These are phyloP conservation scores for Daphoenositta chrysoptera DNA, from an alignment of 2,113 vertebrate genomes.

Conservation along the genomic window DNA sequence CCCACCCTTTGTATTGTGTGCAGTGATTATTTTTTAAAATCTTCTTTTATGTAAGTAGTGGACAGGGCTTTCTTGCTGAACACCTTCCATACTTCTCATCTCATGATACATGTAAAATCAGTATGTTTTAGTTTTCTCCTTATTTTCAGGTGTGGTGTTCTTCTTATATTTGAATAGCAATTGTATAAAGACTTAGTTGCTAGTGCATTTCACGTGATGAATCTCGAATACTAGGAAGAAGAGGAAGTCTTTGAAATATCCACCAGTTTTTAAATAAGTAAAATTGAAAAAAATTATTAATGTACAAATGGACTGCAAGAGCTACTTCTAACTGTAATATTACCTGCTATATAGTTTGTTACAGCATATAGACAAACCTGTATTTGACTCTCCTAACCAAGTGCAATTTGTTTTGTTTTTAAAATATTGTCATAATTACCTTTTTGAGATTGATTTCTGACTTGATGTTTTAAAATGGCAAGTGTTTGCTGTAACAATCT, in stretches of 20 bases:
- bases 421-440: conserved; percentile 62
- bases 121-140: conserved; percentile 49
- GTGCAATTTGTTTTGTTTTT: conserved; percentile 68
- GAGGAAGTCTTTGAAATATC: conserved; percentile 51
- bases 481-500: conserved; percentile 74
- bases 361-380: conserved; percentile 62
- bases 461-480: conserved; percentile 69
- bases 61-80: conserved; percentile 68
- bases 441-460: conserved; percentile 71
- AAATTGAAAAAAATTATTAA: conserved; percentile 47
- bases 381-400: conserved; percentile 64
- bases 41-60: conserved; percentile 76
- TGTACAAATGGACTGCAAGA: conserved; percentile 66
- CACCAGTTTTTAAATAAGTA: conserved; percentile 60
- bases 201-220: conserved; percentile 63
- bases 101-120: conserved; percentile 69
- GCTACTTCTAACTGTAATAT: conserved; percentile 66
- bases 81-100: conserved; percentile 64
- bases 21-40: conserved; percentile 78
- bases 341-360: conserved; percentile 60
- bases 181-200: conserved; percentile 66
- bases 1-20: conserved; percentile 75
- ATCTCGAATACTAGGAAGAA: conserved; percentile 31
- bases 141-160: conserved; percentile 72
- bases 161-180: conserved; percentile 71